These are phyloP conservation scores for Stictocephala bisonia DNA, from an alignment of 2,888 invertebrate species.

Conservation along the genomic window DNA sequence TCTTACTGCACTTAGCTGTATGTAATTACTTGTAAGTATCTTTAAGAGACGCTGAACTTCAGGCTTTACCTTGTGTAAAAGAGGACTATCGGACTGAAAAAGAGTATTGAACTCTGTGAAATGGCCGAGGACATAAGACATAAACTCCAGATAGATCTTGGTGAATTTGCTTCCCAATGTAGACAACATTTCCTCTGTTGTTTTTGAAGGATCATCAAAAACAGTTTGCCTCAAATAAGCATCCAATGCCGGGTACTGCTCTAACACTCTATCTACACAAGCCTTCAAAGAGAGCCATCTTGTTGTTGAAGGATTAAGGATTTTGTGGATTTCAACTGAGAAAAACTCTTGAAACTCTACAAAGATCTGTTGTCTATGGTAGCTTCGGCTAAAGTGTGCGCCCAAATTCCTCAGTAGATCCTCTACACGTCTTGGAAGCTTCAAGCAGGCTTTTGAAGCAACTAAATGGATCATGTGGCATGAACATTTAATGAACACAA, in stretches of 20 bases:
- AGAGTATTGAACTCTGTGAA: constrained; percentile 5
- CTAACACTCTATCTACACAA: constrained; percentile 18
- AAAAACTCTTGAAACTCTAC: constrained; percentile 37
- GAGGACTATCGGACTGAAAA: constrained; percentile 7
- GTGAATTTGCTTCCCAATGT: constrained; percentile 28
- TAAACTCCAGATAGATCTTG: constrained; percentile 14
- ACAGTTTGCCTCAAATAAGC: constrained; percentile 16
- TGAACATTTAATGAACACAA: constrained; percentile 16
- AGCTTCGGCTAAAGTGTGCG: constrained; percentile 26
- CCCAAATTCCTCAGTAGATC: constrained; percentile 21
- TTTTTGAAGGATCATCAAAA: constrained; percentile 33
- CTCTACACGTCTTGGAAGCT: constrained; percentile 1
- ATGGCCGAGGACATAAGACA: constrained; percentile 12
- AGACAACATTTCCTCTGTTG: constrained; percentile 18
- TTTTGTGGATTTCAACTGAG: constrained; percentile 32
- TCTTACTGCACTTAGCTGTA: too few relatives aligned
- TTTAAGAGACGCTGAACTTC: neutral
- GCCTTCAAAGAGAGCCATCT: constrained; percentile 32
- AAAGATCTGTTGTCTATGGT: neutral
- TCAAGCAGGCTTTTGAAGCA: constrained; percentile 26
- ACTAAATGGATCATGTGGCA: constrained; percentile 38
- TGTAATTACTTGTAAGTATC: constrained; percentile 9
- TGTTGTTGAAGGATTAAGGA: constrained; percentile 5
- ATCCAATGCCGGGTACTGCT: constrained; percentile 26
- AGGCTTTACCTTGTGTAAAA: constrained; percentile 13